Evolutionary conservation across 1,140 invertebrate species (phyloP).

Genomic region (Pemphigus obesinymphae): DNA sequence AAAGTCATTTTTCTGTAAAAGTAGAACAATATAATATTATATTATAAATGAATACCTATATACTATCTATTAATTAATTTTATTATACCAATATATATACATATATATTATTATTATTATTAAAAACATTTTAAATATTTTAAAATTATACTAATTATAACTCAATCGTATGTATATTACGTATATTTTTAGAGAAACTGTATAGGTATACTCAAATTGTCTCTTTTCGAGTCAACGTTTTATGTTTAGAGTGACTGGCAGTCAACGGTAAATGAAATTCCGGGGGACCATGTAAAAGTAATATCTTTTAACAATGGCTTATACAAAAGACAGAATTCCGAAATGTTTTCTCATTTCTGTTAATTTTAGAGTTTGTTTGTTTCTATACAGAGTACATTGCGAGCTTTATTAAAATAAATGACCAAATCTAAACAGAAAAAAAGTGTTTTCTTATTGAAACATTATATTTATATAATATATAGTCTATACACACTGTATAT

Average conservation of each 20-base stretch:
- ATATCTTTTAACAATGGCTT: constrained; percentile 16
- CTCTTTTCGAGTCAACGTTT: neutral
- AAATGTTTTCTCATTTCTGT: constrained; percentile 10
- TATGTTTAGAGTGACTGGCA: neutral
- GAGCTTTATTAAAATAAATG: neutral
- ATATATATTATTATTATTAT: too few relatives aligned
- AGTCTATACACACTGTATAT: too few relatives aligned
- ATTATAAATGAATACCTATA: too few relatives aligned
- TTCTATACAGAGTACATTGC: neutral
- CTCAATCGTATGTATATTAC: neutral
- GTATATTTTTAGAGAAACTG: too few relatives aligned
- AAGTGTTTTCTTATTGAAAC: neutral
- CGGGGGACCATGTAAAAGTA: neutral
- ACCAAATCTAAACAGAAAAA: neutral
- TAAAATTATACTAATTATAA: neutral
- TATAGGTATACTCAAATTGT: neutral
- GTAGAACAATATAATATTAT: too few relatives aligned
- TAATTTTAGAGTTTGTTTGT: constrained; percentile 15
- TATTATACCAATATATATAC: too few relatives aligned
- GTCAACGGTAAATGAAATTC: neutral
- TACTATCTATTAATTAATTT: too few relatives aligned
- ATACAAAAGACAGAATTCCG: constrained; percentile 1
- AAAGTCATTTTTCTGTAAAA: too few relatives aligned
- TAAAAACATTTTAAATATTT: neutral
- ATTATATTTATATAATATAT: too few relatives aligned